Evolutionary conservation across 2,797 vertebrate species (phyloP).

Genomic region (Coreius guichenoti): DNA sequence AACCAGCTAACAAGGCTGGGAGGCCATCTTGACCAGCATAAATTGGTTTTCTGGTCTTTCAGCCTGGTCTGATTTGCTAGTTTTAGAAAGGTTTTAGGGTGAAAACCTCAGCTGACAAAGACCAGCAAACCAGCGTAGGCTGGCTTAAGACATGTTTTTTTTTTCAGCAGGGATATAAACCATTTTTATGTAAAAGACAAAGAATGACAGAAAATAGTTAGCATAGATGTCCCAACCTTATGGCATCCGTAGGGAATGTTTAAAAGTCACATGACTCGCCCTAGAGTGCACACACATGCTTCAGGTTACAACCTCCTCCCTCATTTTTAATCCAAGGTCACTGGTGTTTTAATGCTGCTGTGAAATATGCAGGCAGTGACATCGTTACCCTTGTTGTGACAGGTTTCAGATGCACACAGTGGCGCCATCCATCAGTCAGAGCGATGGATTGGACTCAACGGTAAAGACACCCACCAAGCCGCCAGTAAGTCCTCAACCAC

Average conservation of each 20-base stretch:
- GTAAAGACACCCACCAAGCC: constrained; percentile 49
- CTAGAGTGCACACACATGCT: neutral
- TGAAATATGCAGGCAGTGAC: constrained; percentile 78
- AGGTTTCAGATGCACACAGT: constrained; percentile 79
- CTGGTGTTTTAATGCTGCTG: constrained; percentile 27
- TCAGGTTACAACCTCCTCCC: constrained; percentile 23
- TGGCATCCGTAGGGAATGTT: neutral
- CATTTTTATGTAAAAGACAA: neutral
- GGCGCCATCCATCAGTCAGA: constrained; percentile 79
- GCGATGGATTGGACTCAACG: constrained; percentile 67
- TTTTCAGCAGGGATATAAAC: neutral
- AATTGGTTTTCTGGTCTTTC: too few species aligned
- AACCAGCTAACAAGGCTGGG: neutral
- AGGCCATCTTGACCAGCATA: neutral
- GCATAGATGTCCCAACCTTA: neutral
- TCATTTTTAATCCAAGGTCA: constrained; percentile 45
- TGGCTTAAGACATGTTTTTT: neutral
- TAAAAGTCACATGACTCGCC: constrained; percentile 14
- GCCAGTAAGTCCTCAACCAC: neutral
- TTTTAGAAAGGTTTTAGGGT: too few species aligned
- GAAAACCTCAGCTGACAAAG: too few species aligned
- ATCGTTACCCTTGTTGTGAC: constrained; percentile 83
- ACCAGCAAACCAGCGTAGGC: neutral
- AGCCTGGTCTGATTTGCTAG: too few species aligned
- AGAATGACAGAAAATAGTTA: neutral